Evolutionary conservation across 2,888 invertebrate genomes (phyloP), one percentile per base, ranked within the genome.

Genomic region (Willowsia nigromaculata): DNA sequence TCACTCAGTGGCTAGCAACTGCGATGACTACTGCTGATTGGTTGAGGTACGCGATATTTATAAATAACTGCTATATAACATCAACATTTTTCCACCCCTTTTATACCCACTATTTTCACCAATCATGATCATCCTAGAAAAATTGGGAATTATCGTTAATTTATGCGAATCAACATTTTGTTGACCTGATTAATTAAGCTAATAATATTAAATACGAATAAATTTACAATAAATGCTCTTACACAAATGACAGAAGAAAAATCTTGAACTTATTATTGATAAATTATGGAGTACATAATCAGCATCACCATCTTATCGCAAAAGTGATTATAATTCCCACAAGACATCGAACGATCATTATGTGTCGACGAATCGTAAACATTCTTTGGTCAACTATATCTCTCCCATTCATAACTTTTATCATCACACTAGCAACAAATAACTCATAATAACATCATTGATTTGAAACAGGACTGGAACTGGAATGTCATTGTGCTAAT

Each of bases 21-120:
- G n/a, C n/a, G n/a, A n/a, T n/a, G n/a, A n/a, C n/a, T n/a, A n/a
- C n/a, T n/a, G 37, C 11, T 62, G 9, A 62, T 62, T 62, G 11
- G 11, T 18, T 68, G 27, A 37, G 9, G 9, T 37, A 6, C 37
- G 5, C 4, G 4, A 37, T 37, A 37, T 37, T 6, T 6, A 37
- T 9, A 30, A 11, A 30, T 68, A 25, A 15, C 9, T 30, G 33
- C 9, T 30, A 1, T 33, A 37, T 2, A n/a, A 15, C 11, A 37
- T n/a, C 37, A 68, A 30, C n/a, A 7, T 18, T 62, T 81, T 82
- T 82, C 82, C 82, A 43, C 82, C 82, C 43, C 47, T 43, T 40
- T 18, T 62, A 13, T 59, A 59, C 80, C 80, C 80, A 56, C 56
- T 37, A 3, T 25, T 22, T 80, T 33, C 30, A 59, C 80, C 80